Conservation (phyloP, 2,113 vertebrate species). For the Manacus vitellinus region DNA sequence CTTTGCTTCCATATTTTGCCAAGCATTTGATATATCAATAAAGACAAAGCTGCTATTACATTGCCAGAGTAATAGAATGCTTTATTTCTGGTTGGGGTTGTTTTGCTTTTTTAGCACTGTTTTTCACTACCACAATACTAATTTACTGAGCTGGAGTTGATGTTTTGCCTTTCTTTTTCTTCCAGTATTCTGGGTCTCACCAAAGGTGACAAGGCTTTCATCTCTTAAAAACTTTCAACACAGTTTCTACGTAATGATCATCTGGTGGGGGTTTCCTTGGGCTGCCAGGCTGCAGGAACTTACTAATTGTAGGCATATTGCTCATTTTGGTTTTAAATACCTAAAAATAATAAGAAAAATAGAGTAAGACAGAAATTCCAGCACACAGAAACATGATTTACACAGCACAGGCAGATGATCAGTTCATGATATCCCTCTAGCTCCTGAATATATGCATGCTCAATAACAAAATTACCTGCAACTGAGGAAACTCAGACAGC, state of each 20-base stretch:
- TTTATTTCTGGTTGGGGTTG: background rate
- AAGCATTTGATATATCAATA: background rate
- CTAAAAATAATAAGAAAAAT: conserved; percentile 60
- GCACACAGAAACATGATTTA: background rate
- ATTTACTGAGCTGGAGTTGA: background rate
- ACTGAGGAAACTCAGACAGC: conserved; percentile 72
- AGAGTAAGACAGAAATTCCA: background rate
- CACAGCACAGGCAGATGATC: background rate
- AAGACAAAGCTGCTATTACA: background rate
- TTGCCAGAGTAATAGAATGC: background rate
- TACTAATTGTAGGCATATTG: conserved; percentile 77
- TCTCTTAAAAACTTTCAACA: conserved; percentile 65
- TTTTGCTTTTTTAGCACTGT: background rate
- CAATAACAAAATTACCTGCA: conserved; percentile 76
- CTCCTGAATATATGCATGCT: background rate
- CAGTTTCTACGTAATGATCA: conserved; percentile 70
- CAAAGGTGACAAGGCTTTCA: background rate
- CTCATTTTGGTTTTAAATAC: conserved; percentile 84
- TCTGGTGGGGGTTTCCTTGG: conserved; percentile 82
- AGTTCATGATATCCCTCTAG: background rate
- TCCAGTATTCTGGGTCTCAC: background rate
- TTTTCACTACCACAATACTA: background rate
- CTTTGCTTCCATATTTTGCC: background rate
- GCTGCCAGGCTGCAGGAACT: conserved; percentile 87
- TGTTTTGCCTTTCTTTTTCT: background rate